Evolutionary conservation across 1,140 invertebrate genomes (phyloP).

Genomic region (Lordiphosa collinella): DNA sequence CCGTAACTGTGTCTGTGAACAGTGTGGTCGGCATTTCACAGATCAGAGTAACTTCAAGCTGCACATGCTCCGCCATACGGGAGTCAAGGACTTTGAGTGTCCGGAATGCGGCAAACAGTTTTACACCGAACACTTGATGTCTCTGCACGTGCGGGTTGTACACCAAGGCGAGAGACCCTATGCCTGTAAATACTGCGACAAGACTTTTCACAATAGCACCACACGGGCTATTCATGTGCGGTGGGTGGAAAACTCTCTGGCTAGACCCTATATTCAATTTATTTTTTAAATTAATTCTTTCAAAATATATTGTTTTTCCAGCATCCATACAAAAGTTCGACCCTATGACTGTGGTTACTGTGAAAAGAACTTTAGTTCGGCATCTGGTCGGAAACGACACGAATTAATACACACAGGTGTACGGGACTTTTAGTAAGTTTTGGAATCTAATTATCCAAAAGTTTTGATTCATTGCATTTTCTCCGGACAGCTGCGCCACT

Average conservation of each 20-base stretch:
- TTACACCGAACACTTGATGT: conserved; percentile 53
- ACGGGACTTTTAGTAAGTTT: conserved; percentile 43
- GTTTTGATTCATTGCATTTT: background rate
- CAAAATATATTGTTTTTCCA: conserved; percentile 13
- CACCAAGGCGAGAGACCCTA: conserved; percentile 53
- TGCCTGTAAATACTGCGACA: conserved; percentile 45
- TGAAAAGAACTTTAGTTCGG: conserved; percentile 44
- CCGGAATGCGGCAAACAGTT: conserved; percentile 31
- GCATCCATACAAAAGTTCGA: conserved; percentile 46
- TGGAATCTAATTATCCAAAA: background rate
- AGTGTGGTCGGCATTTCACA: conserved; percentile 54
- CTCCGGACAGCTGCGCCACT: conserved; percentile 24
- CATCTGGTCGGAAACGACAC: conserved; percentile 47
- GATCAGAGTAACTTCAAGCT: conserved; percentile 63
- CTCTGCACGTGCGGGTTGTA: conserved; percentile 44
- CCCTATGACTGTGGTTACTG: conserved; percentile 44
- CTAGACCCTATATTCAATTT: too few species aligned
- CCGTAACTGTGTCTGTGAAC: conserved; percentile 53
- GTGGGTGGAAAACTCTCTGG: conserved; percentile 15
- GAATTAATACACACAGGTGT: conserved; percentile 51
- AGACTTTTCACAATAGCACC: conserved; percentile 56
- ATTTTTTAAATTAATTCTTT: too few species aligned
- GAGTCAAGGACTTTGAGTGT: conserved; percentile 56
- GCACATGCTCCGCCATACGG: conserved; percentile 55
- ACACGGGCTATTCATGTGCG: conserved; percentile 51